Percentiles rank a stretch among this genome's conserved stretches.
Conservation (phyloP, 2,113 vertebrate genomes). For the Triplophysa siluroides region DNA sequence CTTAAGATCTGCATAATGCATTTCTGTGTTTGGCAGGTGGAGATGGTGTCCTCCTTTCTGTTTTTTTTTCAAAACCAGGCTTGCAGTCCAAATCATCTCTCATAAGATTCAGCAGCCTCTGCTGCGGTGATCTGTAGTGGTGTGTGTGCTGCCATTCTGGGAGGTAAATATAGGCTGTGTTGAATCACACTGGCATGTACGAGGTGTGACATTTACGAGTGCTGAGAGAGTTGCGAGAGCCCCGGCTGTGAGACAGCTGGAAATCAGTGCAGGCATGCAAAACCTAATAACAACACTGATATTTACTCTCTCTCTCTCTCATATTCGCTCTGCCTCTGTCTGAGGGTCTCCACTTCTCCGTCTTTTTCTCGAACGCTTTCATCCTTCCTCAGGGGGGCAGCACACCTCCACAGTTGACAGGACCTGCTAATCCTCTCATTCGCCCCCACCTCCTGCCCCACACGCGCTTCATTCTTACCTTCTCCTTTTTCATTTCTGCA, state of each 20-base stretch:
- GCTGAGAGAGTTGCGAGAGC: slow-evolving; percentile 35
- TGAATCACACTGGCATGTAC: slow-evolving; percentile 43
- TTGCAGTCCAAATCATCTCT: slow-evolving; percentile 21
- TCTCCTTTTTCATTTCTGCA: slow-evolving; percentile 21
- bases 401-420: slow-evolving; percentile 61
- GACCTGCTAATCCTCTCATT: not conserved
- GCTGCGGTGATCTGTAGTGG: slow-evolving; percentile 21
- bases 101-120: slow-evolving; percentile 23
- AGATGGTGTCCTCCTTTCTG: slow-evolving; percentile 30
- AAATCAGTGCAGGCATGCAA: slow-evolving; percentile 41
- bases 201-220: slow-evolving; percentile 57
- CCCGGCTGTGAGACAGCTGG: slow-evolving; percentile 47
- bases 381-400: slow-evolving; percentile 69
- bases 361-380: not conserved
- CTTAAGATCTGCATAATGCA: slow-evolving; percentile 24
- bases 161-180: slow-evolving; percentile 48
- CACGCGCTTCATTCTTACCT: slow-evolving; percentile 34
- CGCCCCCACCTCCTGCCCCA: not conserved
- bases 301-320: slow-evolving; percentile 44
- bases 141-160: slow-evolving; percentile 36
- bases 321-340: not conserved
- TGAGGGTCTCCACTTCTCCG: not conserved
- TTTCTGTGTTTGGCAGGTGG: slow-evolving; percentile 27
- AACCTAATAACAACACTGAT: slow-evolving; percentile 34
- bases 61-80: slow-evolving; percentile 22